Conservation (phyloP, 2,113 vertebrate genomes). For the Anolis carolinensis region DNA sequence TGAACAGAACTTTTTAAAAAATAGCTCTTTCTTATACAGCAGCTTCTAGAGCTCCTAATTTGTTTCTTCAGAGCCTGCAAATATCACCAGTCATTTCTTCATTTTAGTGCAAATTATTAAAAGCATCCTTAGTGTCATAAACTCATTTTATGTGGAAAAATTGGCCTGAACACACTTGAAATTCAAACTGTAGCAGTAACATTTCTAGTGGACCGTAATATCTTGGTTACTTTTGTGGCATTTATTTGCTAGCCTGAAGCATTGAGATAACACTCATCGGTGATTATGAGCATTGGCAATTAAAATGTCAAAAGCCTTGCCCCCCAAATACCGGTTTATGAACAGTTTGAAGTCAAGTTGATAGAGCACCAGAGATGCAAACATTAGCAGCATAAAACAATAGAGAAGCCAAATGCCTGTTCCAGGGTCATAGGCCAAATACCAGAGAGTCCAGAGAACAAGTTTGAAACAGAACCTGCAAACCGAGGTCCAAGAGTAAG, state of each 20-base stretch:
- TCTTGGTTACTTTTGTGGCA: background rate
- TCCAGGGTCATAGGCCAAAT: too few relatives aligned
- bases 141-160: background rate
- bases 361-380: too few relatives aligned
- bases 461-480: too few relatives aligned
- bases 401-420: too few relatives aligned
- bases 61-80: background rate
- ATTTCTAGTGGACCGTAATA: background rate
- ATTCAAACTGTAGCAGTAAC: background rate
- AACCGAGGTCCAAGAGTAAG: too few relatives aligned
- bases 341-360: too few relatives aligned
- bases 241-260: background rate
- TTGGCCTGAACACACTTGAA: conserved; percentile 7
- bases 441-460: too few relatives aligned
- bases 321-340: too few relatives aligned
- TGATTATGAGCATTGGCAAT: background rate
- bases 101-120: conserved; percentile 9
- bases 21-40: background rate
- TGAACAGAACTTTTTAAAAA: conserved; percentile 13
- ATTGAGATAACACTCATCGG: background rate
- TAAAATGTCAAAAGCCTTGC: background rate
- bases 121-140: background rate
- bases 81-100: background rate
- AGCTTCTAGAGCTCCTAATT: background rate
- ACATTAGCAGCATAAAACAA: too few relatives aligned